A percentile compares a stretch with the other conserved stretches of the same genome.
Evolutionary conservation across 2,797 vertebrate species (phyloP).

Genomic region (Adelosebastes latens): DNA sequence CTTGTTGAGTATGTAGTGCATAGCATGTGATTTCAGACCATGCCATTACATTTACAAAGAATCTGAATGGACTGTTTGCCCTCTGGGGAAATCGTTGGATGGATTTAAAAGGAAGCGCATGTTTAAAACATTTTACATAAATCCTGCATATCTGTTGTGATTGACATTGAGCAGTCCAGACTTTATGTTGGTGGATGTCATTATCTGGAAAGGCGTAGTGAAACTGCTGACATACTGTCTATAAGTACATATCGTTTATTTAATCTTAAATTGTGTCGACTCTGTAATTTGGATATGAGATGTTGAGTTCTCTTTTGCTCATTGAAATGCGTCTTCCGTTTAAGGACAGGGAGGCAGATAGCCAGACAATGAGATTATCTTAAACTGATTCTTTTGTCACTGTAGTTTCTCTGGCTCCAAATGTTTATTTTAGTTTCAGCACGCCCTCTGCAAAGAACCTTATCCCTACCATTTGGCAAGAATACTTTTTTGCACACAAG

Average conservation of each 20-base stretch:
- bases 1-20: too few relatives aligned
- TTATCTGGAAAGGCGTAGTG: not conserved
- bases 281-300: not conserved
- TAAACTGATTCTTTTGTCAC: constrained; percentile 25
- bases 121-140: not conserved
- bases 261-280: not conserved
- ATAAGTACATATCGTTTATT: not conserved
- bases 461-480: not conserved
- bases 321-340: constrained; percentile 5
- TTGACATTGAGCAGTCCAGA: not conserved
- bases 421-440: constrained; percentile 22
- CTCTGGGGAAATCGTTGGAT: not conserved
- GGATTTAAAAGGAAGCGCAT: not conserved
- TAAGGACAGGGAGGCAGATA: constrained; percentile 4
- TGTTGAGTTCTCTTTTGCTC: not conserved
- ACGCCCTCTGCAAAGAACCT: not conserved
- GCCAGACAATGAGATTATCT: constrained; percentile 24
- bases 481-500: not conserved
- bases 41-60: too few relatives aligned
- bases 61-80: not conserved
- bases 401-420: constrained; percentile 6
- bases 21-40: fast-evolving
- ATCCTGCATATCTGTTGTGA: not conserved
- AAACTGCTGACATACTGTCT: not conserved
- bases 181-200: not conserved